A percentile compares a stretch with the other conserved stretches of the same genome.
Conservation (phyloP, 2,113 vertebrate species). For the Prietella phreatophila region DNA sequence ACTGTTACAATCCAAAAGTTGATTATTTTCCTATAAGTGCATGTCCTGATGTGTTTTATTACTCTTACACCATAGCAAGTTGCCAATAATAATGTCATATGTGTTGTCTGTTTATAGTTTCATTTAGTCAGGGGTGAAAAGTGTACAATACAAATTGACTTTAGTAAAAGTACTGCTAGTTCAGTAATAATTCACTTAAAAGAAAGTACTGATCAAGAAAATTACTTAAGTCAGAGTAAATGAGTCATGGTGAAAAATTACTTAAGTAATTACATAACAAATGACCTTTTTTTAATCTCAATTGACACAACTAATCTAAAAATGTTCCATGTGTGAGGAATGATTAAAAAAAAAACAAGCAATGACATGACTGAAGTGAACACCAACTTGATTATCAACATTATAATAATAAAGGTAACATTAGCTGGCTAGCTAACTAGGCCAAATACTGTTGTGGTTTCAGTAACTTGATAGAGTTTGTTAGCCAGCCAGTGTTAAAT, state of each 20-base stretch:
- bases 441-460: not conserved
- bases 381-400: not conserved
- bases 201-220: not conserved
- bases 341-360: too few relatives aligned
- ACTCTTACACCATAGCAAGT: not conserved
- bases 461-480: not conserved
- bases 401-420: not conserved
- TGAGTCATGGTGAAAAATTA: not conserved
- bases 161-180: not conserved
- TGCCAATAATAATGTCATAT: not conserved
- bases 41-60: not conserved
- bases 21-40: not conserved
- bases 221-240: not conserved
- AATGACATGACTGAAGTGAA: not conserved
- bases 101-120: not conserved
- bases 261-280: not conserved
- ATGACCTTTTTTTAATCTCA: too few relatives aligned
- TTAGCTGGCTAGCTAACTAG: not conserved
- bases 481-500: not conserved
- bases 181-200: not conserved
- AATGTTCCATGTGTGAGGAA: not conserved
- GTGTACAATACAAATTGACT: not conserved
- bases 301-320: not conserved
- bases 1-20: not conserved
- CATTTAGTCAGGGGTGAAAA: not conserved